Conservation (phyloP, 2,113 vertebrate genomes). For the Thinocorus orbignyianus region DNA sequence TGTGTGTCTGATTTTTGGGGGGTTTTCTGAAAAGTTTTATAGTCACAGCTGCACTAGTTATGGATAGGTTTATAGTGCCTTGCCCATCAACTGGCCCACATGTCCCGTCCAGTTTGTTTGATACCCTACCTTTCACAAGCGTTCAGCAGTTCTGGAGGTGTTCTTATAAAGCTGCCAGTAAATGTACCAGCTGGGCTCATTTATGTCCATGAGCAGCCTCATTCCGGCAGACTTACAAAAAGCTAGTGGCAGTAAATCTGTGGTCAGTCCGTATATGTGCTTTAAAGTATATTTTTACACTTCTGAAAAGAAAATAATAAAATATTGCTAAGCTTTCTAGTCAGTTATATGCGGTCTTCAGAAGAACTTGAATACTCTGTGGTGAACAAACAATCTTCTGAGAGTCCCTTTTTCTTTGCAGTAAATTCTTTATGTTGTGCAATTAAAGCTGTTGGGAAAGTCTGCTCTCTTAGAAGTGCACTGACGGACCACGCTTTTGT, state of each 20-base stretch:
- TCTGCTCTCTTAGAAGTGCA: constrained; percentile 33
- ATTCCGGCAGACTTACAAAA: constrained; percentile 71
- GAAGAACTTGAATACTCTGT: constrained; percentile 44
- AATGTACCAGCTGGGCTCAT: constrained; percentile 85
- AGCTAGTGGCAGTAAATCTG: constrained; percentile 79
- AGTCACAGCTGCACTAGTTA: constrained; percentile 84
- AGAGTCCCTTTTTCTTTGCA: constrained; percentile 55
- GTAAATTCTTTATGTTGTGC: constrained; percentile 42
- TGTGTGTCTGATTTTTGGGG: constrained; percentile 73
- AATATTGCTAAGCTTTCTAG: constrained; percentile 66
- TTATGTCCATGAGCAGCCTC: constrained; percentile 76
- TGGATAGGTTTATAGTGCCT: constrained; percentile 76
- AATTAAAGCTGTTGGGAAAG: constrained; percentile 53
- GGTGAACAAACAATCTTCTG: constrained; percentile 31
- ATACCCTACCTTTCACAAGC: constrained; percentile 78
- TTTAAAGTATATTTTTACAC: constrained; percentile 82
- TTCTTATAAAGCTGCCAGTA: constrained; percentile 81
- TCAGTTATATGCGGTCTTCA: constrained; percentile 48
- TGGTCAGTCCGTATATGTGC: constrained; percentile 77
- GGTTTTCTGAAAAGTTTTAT: constrained; percentile 78
- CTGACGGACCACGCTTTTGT: constrained; percentile 9
- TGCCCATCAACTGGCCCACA: constrained; percentile 76
- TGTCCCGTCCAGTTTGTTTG: constrained; percentile 80
- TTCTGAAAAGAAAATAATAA: constrained; percentile 78
- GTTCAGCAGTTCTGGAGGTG: constrained; percentile 76